These are phyloP conservation scores for Picathartes gymnocephalus DNA, from an alignment of 2,113 vertebrate genomes.

Conservation along the genomic window DNA sequence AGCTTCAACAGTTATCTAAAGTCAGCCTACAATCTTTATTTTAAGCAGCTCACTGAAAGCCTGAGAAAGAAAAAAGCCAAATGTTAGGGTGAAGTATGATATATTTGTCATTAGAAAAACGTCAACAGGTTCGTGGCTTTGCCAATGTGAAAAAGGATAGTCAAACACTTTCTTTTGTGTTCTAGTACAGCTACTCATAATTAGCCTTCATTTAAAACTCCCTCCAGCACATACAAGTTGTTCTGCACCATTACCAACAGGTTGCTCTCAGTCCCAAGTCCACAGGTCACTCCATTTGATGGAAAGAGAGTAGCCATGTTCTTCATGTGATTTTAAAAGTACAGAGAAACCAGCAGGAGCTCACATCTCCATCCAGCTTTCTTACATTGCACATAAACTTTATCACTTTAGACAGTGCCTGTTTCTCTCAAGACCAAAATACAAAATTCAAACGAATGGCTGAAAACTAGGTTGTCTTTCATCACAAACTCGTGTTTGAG, in stretches of 20 bases:
- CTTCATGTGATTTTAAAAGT: neutral
- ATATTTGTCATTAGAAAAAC: neutral
- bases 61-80: neutral
- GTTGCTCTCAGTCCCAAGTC: neutral
- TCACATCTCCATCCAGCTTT: neutral
- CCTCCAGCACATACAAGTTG: neutral
- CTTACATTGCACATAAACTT: fast-evolving
- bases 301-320: neutral
- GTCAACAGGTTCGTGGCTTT: neutral
- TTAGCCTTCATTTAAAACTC: neutral
- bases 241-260: neutral
- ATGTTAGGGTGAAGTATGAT: neutral
- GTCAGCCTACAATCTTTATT: neutral
- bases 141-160: neutral
- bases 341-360: neutral
- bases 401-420: neutral
- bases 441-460: neutral
- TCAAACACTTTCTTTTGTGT: neutral
- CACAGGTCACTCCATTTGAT: neutral
- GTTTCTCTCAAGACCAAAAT: neutral
- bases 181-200: neutral
- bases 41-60: neutral
- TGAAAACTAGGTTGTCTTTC: neutral
- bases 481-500: neutral
- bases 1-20: neutral